phyloP scores from a whole-genome alignment of 1,140 invertebrate species.

The Drosophila gunungcola region DNA sequence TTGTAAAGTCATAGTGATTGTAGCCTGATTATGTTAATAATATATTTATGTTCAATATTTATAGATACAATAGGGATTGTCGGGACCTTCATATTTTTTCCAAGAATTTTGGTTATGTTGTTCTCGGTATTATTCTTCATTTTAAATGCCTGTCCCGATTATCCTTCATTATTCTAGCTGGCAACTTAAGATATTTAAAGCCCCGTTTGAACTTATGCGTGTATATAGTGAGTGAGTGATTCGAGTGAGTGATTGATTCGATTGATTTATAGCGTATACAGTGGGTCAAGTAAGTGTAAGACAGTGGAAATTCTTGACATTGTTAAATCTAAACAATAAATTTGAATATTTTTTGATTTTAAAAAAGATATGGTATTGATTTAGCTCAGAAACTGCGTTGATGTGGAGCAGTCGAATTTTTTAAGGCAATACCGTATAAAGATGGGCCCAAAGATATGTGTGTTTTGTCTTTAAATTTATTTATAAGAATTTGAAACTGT shows the following conservation, averaged over 20 bases:
- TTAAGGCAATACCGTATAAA: neutral
- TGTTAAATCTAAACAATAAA: neutral
- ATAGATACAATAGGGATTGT: slow-evolving; percentile 50
- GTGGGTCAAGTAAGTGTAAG: slow-evolving; percentile 1
- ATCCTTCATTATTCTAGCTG: slow-evolving; percentile 70
- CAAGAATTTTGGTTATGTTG: neutral
- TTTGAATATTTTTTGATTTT: neutral
- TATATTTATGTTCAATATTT: slow-evolving; percentile 46
- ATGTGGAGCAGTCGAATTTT: neutral
- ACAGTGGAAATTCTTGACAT: neutral
- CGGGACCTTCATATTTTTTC: neutral
- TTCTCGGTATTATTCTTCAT: neutral
- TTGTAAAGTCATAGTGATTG: slow-evolving; percentile 78
- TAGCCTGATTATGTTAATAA: slow-evolving; percentile 74
- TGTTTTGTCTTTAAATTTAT: neutral
- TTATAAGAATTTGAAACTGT: neutral
- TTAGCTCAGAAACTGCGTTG: neutral
- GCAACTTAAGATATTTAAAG: slow-evolving; percentile 80
- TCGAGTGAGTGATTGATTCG: slow-evolving; percentile 58
- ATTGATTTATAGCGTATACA: slow-evolving; percentile 61
- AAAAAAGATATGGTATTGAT: slow-evolving; percentile 26
- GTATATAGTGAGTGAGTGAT: slow-evolving; percentile 63
- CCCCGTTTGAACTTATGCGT: slow-evolving; percentile 78
- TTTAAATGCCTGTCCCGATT: slow-evolving; percentile 9
- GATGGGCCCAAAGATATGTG: slow-evolving; percentile 28